phyloP scores from a whole-genome alignment of 2,888 invertebrate species.

The Pseudoips prasinana region DNA sequence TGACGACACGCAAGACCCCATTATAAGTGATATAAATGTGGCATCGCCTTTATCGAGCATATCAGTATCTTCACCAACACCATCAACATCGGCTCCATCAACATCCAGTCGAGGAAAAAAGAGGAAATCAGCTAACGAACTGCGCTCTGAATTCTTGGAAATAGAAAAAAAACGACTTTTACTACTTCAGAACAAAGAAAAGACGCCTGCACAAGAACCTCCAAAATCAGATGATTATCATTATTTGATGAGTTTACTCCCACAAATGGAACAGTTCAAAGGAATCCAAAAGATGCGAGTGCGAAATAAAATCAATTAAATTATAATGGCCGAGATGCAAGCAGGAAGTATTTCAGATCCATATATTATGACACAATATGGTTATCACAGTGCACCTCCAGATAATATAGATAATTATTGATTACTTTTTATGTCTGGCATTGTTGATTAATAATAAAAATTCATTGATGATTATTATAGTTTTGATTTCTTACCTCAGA shows the following conservation, averaged over 20 bases:
- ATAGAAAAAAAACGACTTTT: constrained; percentile 11
- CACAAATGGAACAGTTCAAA: too few relatives aligned
- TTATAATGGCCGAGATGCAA: constrained; percentile 12
- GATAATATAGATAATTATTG: constrained; percentile 8
- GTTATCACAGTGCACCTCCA: constrained; percentile 8
- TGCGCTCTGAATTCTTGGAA: constrained; percentile 11
- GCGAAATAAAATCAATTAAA: constrained; percentile 9
- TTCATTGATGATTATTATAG: constrained; percentile 7
- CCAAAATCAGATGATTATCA: constrained; percentile 12
- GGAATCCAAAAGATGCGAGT: constrained; percentile 6
- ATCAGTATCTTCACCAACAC: constrained; percentile 11
- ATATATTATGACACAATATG: constrained; percentile 6
- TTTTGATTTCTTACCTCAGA: constrained; percentile 8
- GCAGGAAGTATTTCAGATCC: constrained; percentile 7
- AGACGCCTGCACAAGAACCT: constrained; percentile 10
- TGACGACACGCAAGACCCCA: constrained; percentile 13
- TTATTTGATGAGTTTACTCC: constrained; percentile 3
- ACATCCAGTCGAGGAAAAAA: constrained; percentile 8
- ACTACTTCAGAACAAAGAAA: constrained; percentile 14
- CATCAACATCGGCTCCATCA: constrained; percentile 6
- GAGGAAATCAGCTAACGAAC: constrained; percentile 5
- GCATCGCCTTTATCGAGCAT: constrained; percentile 12
- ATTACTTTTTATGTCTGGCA: constrained; percentile 7
- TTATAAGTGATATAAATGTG: constrained; percentile 11
- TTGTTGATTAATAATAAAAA: constrained; percentile 8